Conservation (phyloP, 1,140 invertebrate genomes). For the Atta cephalotes region DNA sequence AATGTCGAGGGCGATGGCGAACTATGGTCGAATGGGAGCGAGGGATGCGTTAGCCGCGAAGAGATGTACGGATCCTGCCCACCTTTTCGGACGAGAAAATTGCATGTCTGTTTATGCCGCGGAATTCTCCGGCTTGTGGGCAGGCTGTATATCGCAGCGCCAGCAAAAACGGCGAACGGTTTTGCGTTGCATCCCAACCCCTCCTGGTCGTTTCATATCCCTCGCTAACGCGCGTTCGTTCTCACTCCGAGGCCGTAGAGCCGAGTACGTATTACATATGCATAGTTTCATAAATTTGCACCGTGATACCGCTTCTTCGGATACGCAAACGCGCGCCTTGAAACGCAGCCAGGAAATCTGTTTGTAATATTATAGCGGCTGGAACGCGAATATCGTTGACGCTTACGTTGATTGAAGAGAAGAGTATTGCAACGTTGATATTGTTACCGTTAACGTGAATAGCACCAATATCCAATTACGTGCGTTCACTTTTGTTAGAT, state of each 20-base stretch:
- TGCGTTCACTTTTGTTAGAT: conserved; percentile 20
- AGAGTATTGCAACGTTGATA: conserved; percentile 22
- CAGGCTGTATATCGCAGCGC: conserved; percentile 20
- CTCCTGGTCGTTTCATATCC: neutral
- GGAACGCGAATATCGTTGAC: conserved; percentile 17
- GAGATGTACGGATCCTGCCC: conserved; percentile 15
- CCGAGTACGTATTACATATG: conserved; percentile 76
- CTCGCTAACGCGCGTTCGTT: conserved; percentile 14
- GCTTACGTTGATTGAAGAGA: conserved; percentile 2
- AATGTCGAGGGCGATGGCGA: conserved; percentile 14
- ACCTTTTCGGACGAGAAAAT: conserved; percentile 59
- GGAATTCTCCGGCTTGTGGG: conserved; percentile 40
- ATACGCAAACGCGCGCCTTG: conserved; percentile 42
- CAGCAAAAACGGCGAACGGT: conserved; percentile 48
- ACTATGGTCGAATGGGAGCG: neutral
- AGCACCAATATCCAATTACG: conserved; percentile 36
- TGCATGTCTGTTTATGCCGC: conserved; percentile 63
- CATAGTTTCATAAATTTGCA: conserved; percentile 80
- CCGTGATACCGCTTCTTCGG: conserved; percentile 64
- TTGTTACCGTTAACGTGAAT: neutral
- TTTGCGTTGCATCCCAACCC: conserved; percentile 44
- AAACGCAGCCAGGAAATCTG: conserved; percentile 55
- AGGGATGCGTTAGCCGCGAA: neutral
- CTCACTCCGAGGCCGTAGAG: neutral
- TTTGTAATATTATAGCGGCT: conserved; percentile 65